phyloP scores from a whole-genome alignment of 2,888 invertebrate species.

The Oscheius sp. region DNA sequence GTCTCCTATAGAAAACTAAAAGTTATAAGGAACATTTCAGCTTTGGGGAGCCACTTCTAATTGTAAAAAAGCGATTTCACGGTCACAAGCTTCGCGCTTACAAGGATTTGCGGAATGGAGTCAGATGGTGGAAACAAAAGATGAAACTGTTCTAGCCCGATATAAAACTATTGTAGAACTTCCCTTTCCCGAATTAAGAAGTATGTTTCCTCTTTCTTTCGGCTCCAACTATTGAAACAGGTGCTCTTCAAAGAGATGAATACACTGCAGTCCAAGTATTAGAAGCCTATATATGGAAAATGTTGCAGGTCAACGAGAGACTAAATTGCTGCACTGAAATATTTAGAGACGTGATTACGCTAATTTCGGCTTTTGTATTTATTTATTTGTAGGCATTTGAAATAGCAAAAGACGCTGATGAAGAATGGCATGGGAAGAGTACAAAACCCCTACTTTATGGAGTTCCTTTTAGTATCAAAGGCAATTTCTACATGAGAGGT shows the following conservation, averaged over 20 bases:
- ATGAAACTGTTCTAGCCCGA: neutral
- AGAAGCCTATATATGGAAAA: constrained; percentile 64
- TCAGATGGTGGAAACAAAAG: constrained; percentile 12
- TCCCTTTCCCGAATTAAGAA: constrained; percentile 23
- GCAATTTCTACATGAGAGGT: constrained; percentile 56
- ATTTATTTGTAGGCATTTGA: constrained; percentile 51
- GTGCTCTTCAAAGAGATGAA: constrained; percentile 59
- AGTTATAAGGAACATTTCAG: constrained; percentile 8
- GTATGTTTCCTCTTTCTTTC: neutral
- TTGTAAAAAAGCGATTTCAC: constrained; percentile 21
- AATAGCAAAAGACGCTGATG: constrained; percentile 59
- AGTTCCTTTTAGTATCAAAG: constrained; percentile 72
- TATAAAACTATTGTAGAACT: constrained; percentile 29
- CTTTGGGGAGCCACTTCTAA: constrained; percentile 20
- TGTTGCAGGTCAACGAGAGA: constrained; percentile 61
- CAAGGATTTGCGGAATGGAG: constrained; percentile 30
- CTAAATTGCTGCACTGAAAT: constrained; percentile 69
- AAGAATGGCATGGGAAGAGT: constrained; percentile 36
- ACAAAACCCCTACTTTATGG: constrained; percentile 69
- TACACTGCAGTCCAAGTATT: constrained; percentile 62
- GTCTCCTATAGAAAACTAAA: neutral
- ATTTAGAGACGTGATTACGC: constrained; percentile 49
- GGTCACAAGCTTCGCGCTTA: neutral
- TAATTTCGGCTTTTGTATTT: neutral
- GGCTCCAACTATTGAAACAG: constrained; percentile 47